Evolutionary conservation across 2,797 vertebrate species (phyloP), one percentile per base, ranked within the genome.

Genomic region (Xiphophorus birchmanni): DNA sequence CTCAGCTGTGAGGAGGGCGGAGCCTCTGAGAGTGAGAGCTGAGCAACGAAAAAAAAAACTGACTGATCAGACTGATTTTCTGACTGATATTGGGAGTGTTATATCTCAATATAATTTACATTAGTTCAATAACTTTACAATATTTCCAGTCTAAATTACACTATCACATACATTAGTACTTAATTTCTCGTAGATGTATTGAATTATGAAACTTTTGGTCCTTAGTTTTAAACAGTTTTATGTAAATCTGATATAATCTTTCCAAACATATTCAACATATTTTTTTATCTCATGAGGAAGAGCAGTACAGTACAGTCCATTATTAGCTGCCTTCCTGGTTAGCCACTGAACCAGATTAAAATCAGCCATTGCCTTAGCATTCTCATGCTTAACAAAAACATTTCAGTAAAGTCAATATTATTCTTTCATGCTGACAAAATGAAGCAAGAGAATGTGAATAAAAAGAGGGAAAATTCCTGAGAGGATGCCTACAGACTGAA

Each of bases 341-440:
- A 90, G 78, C 86, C 79, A 85, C 90, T 91, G 83, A 84, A 82
- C 88, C 86, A 77, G 87, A 87, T 87, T 89, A 90, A 63, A 54
- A 1, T 73, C 76, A 86, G 84, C 83, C 77, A 86, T 78, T 82
- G 81, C 86, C 85, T 79, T 73, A 93, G 89, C 80, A 10, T 92
- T 93, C 85, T 87, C 90, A 91, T 91, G 89, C 87, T 85, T 90
- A 91, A 91, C 88, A 86, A 87, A 92, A 93, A 90, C 81, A 91
- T 88, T 87, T 87, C 90, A 86, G 86, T 71, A 92, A 88, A 93
- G 92, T 94, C 92, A 94, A 94, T 89, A 94, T 90, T 91, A 71
- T 87, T 50, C 90, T 90, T 89, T 89, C 82, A 82, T 88, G 47
- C 81, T 89, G 90, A 86, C 88, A 88, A 88, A 80, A 83, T 83